These are phyloP conservation scores for Proterorhinus semilunaris DNA, from an alignment of 2,113 vertebrate species.

Conservation along the genomic window DNA sequence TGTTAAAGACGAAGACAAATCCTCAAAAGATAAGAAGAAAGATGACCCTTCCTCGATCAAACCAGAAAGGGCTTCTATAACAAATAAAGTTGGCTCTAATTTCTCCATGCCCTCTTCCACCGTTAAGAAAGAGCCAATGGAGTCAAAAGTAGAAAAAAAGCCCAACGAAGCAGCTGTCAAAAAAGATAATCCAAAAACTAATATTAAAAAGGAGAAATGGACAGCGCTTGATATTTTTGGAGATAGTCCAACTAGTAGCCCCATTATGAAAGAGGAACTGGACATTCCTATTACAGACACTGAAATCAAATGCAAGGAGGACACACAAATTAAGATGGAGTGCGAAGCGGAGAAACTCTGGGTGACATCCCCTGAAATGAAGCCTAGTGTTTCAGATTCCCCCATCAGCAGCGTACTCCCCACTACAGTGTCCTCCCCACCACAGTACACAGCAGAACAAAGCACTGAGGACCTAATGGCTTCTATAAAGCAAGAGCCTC, in stretches of 20 bases:
- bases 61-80: conserved; percentile 24
- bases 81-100: conserved; percentile 18
- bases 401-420: no score
- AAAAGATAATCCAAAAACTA: conserved; percentile 31
- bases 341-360: conserved; percentile 51
- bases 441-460: conserved; percentile 4
- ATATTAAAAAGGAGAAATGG: conserved; percentile 57
- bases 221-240: conserved; percentile 46
- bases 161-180: conserved; percentile 17
- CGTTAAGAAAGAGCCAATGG: conserved; percentile 35
- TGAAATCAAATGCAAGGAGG: conserved; percentile 5
- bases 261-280: conserved; percentile 37
- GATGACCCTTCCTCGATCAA: conserved; percentile 24
- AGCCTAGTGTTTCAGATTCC: conserved; percentile 9
- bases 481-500: conserved; percentile 53
- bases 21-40: conserved; percentile 39
- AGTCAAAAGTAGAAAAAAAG: conserved; percentile 9
- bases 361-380: conserved; percentile 31
- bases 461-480: conserved; percentile 2
- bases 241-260: conserved; percentile 28
- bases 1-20: conserved; percentile 34
- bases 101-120: not conserved
- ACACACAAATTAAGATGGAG: conserved; percentile 10
- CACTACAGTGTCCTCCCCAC: not conserved
- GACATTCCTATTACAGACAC: not conserved